phyloP scores from a whole-genome alignment of 2,888 invertebrate species.

The Caenorhabditis sp. region DNA sequence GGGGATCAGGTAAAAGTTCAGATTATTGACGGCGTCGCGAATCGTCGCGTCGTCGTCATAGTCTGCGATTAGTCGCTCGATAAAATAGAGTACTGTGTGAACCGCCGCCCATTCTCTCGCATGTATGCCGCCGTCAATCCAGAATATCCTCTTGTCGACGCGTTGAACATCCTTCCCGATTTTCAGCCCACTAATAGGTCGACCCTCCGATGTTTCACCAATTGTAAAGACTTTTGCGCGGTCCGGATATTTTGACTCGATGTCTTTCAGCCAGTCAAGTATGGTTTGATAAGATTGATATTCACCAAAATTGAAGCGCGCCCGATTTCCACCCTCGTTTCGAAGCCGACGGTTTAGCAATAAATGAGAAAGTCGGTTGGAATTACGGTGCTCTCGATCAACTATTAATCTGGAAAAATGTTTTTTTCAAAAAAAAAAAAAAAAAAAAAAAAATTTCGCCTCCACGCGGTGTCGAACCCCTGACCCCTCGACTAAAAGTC shows the following conservation, averaged over 20 bases:
- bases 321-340: conserved; percentile 50
- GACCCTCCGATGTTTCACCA: conserved; percentile 64
- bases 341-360: conserved; percentile 39
- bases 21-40: conserved; percentile 37
- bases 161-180: conserved; percentile 59
- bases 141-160: conserved; percentile 59
- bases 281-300: conserved; percentile 67
- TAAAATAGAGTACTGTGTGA: conserved; percentile 69
- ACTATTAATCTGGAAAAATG: conserved; percentile 56
- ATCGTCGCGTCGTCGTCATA: conserved; percentile 52
- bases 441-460: too few relatives aligned
- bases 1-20: conserved; percentile 66
- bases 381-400: conserved; percentile 55
- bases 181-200: conserved; percentile 67
- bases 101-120: conserved; percentile 69
- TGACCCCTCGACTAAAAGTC: too few relatives aligned
- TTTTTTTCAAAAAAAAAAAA: too few relatives aligned
- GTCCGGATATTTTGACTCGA: conserved; percentile 63
- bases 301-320: conserved; percentile 60
- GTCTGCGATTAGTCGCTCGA: conserved; percentile 65
- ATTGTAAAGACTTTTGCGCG: conserved; percentile 61
- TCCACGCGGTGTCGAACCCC: neutral
- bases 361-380: conserved; percentile 10
- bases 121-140: conserved; percentile 70
- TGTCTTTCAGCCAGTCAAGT: conserved; percentile 64